Percentiles rank a stretch among this genome's conserved stretches.
These are phyloP conservation scores for Balanococcus diminutus DNA, from an alignment of 2,888 invertebrate species.

Conservation along the genomic window DNA sequence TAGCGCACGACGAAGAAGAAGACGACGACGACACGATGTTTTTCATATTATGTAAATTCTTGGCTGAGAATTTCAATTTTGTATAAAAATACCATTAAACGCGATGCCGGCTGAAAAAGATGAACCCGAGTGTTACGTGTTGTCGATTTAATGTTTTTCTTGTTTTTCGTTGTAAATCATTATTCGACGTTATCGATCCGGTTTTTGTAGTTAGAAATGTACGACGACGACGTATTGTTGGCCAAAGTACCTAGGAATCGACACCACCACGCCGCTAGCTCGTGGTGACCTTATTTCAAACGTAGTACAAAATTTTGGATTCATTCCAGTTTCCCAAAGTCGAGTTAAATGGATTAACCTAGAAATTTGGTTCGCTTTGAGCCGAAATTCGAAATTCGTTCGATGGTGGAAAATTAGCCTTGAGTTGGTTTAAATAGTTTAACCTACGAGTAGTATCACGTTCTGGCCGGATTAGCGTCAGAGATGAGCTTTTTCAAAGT, in stretches of 20 bases:
- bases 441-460: too few species aligned
- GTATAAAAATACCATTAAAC: constrained; percentile 32
- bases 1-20: too few species aligned
- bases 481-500: too few species aligned
- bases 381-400: not conserved
- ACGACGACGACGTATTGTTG: not conserved
- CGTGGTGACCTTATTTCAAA: constrained; percentile 20
- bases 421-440: too few species aligned
- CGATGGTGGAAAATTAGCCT: not conserved
- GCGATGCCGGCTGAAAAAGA: constrained; percentile 19
- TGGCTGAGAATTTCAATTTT: constrained; percentile 30
- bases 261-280: too few species aligned
- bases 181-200: constrained; percentile 29
- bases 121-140: constrained; percentile 34
- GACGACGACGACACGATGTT: constrained; percentile 15
- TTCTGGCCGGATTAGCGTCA: too few species aligned
- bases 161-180: constrained; percentile 31
- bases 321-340: constrained; percentile 20
- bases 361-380: constrained; percentile 3
- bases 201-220: not conserved
- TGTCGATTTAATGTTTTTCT: constrained; percentile 31
- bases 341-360: constrained; percentile 8
- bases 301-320: constrained; percentile 4
- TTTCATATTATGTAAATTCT: constrained; percentile 37
- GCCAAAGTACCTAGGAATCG: not conserved